phyloP scores from a whole-genome alignment of 2,113 vertebrate species.

The Sinocyclocheilus grahami region DNA sequence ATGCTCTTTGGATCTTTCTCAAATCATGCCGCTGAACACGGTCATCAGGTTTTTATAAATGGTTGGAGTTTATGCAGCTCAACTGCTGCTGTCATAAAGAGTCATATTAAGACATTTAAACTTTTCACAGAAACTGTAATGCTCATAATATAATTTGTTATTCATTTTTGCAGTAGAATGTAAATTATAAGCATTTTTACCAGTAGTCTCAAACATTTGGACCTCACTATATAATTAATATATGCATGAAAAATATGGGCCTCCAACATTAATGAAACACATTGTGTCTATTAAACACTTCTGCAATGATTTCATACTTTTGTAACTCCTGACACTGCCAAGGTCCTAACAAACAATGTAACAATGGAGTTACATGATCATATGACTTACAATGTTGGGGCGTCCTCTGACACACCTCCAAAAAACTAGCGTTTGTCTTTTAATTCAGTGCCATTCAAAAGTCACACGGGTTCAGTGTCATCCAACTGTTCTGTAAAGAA shows the following conservation, averaged over 20 bases:
- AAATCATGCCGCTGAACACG: no score
- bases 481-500: not conserved
- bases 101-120: not conserved
- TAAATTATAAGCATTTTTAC: not conserved
- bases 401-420: not conserved
- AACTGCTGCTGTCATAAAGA: not conserved
- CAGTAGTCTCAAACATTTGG: not conserved
- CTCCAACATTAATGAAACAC: not conserved
- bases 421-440: not conserved
- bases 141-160: not conserved
- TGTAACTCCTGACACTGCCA: not conserved
- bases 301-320: not conserved
- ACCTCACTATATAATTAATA: not conserved
- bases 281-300: not conserved
- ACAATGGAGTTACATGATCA: constrained; percentile 1
- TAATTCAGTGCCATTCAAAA: not conserved
- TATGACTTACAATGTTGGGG: not conserved
- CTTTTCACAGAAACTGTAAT: not conserved
- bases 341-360: not conserved
- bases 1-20: not conserved
- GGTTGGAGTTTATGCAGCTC: not conserved
- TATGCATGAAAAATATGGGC: not conserved
- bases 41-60: no score
- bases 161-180: not conserved
- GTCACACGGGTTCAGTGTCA: not conserved